Conservation (phyloP, 1,140 invertebrate genomes). For the Holotrichia oblita region DNA sequence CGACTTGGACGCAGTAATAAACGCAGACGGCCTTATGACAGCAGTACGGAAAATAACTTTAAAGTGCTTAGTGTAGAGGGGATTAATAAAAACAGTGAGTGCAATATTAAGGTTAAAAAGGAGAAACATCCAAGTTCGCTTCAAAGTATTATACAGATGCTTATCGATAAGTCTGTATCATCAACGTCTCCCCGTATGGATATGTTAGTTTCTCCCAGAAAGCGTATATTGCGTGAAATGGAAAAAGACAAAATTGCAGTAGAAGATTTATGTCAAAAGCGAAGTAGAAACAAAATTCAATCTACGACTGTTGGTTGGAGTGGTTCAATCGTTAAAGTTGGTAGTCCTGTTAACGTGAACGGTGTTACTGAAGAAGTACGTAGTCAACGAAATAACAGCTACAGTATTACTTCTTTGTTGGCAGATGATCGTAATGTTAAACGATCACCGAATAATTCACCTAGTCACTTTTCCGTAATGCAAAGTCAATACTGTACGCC, state of each 20-base stretch:
- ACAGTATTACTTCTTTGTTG: conserved; percentile 81
- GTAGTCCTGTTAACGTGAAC: conserved; percentile 48
- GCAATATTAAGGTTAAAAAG: conserved; percentile 46
- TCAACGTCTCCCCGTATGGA: too few species aligned
- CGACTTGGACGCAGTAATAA: conserved; percentile 59
- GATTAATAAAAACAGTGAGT: conserved; percentile 41
- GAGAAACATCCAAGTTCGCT: conserved; percentile 52
- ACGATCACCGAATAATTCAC: conserved; percentile 56
- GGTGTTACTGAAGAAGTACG: conserved; percentile 51
- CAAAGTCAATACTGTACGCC: conserved; percentile 50
- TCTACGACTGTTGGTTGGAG: conserved; percentile 50
- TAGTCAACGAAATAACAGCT: conserved; percentile 64
- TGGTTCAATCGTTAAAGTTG: conserved; percentile 55
- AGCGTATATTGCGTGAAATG: conserved; percentile 69
- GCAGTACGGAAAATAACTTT: conserved; percentile 43
- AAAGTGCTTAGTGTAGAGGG: conserved; percentile 27
- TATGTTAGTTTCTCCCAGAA: conserved; percentile 67
- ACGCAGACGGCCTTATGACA: conserved; percentile 64
- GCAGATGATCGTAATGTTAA: conserved; percentile 61
- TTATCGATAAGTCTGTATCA: conserved; percentile 54
- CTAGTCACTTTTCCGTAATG: conserved; percentile 57
- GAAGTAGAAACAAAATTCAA: conserved; percentile 47
- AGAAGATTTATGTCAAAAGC: conserved; percentile 47
- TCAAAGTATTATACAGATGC: conserved; percentile 61
- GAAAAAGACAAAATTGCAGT: conserved; percentile 59